These are phyloP conservation scores for Agapetus fuscipes DNA, from an alignment of 2,888 invertebrate species.

Conservation along the genomic window DNA sequence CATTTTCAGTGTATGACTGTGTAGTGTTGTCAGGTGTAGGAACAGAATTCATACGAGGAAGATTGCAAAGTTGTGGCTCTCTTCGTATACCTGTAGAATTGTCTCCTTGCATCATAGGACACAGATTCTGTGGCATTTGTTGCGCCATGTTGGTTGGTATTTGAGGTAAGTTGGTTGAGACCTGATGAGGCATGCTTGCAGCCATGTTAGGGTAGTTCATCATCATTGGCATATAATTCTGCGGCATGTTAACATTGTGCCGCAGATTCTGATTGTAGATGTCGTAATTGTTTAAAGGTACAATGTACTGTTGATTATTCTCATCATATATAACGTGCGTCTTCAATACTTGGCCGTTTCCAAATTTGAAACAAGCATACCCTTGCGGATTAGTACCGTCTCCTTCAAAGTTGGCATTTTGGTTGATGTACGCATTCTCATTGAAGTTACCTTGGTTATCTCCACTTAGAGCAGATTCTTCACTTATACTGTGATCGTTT, in stretches of 20 bases:
- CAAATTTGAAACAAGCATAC: slow-evolving; percentile 35
- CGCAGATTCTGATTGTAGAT: slow-evolving; percentile 28
- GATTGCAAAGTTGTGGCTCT: too few species aligned
- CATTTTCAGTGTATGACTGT: too few species aligned
- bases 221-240: slow-evolving; percentile 9
- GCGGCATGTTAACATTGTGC: slow-evolving; percentile 7
- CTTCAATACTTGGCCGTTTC: slow-evolving; percentile 38
- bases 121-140: too few species aligned
- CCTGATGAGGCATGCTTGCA: too few species aligned
- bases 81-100: too few species aligned
- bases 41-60: too few species aligned
- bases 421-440: slow-evolving; percentile 6
- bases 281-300: slow-evolving; percentile 42
- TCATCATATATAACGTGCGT: slow-evolving; percentile 36
- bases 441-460: slow-evolving; percentile 3
- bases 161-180: not conserved
- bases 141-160: too few species aligned
- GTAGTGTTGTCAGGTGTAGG: too few species aligned
- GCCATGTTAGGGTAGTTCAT: too few species aligned
- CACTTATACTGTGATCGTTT: slow-evolving; percentile 4
- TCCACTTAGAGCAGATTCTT: not conserved
- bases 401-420: slow-evolving; percentile 8
- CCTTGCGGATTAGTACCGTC: slow-evolving; percentile 3
- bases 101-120: too few species aligned
- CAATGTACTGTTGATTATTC: slow-evolving; percentile 36